Percentiles rank a stretch among this genome's conserved stretches.
Evolutionary conservation across 2,888 invertebrate species (phyloP).

Genomic region (Sminthurinus aureus): DNA sequence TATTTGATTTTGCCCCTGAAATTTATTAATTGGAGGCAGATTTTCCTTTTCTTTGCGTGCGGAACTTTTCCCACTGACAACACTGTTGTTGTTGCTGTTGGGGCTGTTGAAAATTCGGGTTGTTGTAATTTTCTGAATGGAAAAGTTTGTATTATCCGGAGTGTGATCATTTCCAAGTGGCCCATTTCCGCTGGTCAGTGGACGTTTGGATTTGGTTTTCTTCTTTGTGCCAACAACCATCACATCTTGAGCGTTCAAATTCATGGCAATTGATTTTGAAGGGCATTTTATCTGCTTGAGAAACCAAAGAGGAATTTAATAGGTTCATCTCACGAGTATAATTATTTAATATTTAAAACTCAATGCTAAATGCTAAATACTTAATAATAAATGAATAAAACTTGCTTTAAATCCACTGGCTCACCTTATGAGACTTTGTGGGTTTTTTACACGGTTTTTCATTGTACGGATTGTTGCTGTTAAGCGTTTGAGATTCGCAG

Average conservation of each 20-base stretch:
- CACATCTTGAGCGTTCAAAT: constrained; percentile 20
- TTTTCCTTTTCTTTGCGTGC: constrained; percentile 18
- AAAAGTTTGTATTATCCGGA: background rate
- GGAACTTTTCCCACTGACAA: background rate
- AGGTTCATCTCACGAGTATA: background rate
- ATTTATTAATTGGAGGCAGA: background rate
- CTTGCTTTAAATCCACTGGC: background rate
- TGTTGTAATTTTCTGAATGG: background rate
- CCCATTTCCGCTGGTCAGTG: background rate
- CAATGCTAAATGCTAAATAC: background rate
- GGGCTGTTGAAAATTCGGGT: background rate
- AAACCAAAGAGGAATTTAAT: background rate
- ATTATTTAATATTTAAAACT: background rate
- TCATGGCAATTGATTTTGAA: constrained; percentile 29
- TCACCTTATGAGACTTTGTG: constrained; percentile 10
- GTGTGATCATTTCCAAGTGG: background rate
- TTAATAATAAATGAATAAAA: background rate
- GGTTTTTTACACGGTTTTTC: background rate
- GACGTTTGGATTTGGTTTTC: constrained; percentile 13
- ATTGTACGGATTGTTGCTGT: background rate
- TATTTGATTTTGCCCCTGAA: constrained; percentile 8
- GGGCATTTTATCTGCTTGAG: constrained; percentile 1
- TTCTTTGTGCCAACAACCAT: constrained; percentile 23
- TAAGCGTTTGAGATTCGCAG: too few species aligned
- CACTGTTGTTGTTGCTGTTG: background rate